phyloP scores from a whole-genome alignment of 2,113 vertebrate genomes.

The Dasyurus viverrinus region DNA sequence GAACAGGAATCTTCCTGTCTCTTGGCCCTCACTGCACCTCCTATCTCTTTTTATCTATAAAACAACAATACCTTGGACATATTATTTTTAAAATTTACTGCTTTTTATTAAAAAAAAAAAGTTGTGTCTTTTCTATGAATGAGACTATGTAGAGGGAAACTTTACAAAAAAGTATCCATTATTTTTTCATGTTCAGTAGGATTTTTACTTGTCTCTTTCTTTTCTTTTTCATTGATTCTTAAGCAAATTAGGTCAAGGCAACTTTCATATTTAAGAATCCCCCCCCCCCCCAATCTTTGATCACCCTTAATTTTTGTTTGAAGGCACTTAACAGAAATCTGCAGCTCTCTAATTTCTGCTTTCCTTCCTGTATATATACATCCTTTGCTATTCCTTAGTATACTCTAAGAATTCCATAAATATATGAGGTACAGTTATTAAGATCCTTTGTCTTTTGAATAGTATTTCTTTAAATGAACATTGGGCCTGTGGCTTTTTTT shows the following conservation, averaged over 20 bases:
- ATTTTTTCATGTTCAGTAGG: neutral
- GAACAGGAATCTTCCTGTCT: neutral
- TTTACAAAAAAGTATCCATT: neutral
- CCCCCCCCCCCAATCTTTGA: neutral
- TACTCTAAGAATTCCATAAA: neutral
- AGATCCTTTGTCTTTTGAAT: neutral
- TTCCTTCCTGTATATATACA: neutral
- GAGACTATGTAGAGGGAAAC: neutral
- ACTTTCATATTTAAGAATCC: neutral
- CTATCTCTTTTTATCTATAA: neutral
- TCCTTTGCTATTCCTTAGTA: neutral
- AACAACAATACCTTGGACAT: neutral
- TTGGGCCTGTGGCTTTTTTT: neutral
- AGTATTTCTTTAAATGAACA: neutral
- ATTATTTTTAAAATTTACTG: neutral
- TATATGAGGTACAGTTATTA: neutral
- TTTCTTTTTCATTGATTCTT: neutral
- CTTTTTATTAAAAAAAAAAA: neutral
- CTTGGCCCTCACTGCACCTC: neutral
- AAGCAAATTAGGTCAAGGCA: neutral
- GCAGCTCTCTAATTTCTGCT: neutral
- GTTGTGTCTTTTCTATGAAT: neutral
- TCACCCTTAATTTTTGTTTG: conserved; percentile 19
- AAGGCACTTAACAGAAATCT: neutral
- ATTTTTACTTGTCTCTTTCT: neutral